Evolutionary conservation across 1,140 invertebrate genomes (phyloP), one percentile per base, ranked within the genome.

Genomic region (Lithobius niger): DNA sequence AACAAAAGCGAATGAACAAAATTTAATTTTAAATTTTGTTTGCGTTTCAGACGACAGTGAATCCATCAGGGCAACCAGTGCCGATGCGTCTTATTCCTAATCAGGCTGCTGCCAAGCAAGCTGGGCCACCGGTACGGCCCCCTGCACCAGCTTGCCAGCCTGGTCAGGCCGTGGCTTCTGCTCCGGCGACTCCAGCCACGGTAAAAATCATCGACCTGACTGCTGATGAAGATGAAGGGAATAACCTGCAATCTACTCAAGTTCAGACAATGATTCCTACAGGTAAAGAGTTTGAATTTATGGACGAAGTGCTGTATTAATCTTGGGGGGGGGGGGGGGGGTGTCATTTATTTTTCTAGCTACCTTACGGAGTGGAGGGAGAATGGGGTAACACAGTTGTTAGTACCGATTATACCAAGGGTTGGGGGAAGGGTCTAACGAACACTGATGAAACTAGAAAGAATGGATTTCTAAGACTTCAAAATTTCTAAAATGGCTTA

Each of bases 181-280:
- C 48, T 50, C 4, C 4, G 10, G 10, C 25, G 2, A 52, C 26
- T 36, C 26, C 26, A 10, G 2, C n/a, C 10, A 21, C 6, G 22
- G 50, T 52, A 4, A 52, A 52, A 52, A 6, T 42, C 6, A 54
- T 54, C 44, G 52, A 54, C 22, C 26, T 54, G n/a, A 54, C 52
- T 22, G 31, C 31, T 3, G 52, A 54, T 43, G 52, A 54, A 27
- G 52, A 54, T 6, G 31, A 54, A 44, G 6, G 3, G 10, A 18
- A 3, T 10, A 31, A 27, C 43, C 6, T 10, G 4, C 19, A 6
- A 19, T 13, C 43, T 10, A 36, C 31, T 36, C 10, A 10, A 36
- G 31, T 36, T n/a, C 31, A 36, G 10, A 36, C 31, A 36, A n/a
- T n/a, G n/a, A n/a, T n/a, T n/a, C n/a, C n/a, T n/a, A 10, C 31